These are phyloP conservation scores for Chelonoidis abingdonii DNA, from an alignment of 2,113 vertebrate species.

Conservation along the genomic window DNA sequence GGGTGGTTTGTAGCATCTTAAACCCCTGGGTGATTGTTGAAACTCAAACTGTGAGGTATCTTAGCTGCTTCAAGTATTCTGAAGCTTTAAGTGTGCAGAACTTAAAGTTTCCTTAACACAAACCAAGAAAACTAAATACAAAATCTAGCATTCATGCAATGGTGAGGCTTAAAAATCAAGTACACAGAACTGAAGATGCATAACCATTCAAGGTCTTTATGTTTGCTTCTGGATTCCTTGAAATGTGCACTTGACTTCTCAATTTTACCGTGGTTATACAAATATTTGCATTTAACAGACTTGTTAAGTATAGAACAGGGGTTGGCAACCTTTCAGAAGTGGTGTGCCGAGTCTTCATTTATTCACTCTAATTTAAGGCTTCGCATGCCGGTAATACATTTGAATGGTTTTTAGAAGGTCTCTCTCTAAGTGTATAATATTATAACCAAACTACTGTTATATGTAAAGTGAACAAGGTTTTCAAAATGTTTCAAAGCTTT, in stretches of 20 bases:
- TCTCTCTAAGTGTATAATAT: too few species aligned
- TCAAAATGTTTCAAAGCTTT: too few species aligned
- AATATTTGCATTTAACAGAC: neutral
- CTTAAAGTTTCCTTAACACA: neutral
- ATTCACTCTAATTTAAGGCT: too few species aligned
- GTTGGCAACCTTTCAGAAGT: too few species aligned
- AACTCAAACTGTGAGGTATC: neutral
- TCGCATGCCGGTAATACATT: too few species aligned
- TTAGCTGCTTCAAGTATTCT: neutral
- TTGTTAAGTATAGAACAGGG: neutral
- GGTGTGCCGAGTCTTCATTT: too few species aligned
- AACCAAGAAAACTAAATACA: neutral
- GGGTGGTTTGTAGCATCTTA: neutral
- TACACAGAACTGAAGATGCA: neutral
- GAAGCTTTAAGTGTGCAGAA: neutral
- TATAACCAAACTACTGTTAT: too few species aligned
- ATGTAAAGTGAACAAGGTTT: too few species aligned
- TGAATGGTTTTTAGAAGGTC: too few species aligned
- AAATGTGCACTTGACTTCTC: accelerated
- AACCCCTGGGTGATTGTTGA: neutral
- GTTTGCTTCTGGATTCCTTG: neutral
- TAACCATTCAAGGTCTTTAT: neutral
- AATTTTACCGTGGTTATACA: neutral
- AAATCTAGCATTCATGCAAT: neutral
- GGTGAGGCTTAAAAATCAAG: neutral